Base-by-base conservation (phyloP, 1,140 invertebrate genomes). In the Diabrotica undecimpunctata region DNA sequence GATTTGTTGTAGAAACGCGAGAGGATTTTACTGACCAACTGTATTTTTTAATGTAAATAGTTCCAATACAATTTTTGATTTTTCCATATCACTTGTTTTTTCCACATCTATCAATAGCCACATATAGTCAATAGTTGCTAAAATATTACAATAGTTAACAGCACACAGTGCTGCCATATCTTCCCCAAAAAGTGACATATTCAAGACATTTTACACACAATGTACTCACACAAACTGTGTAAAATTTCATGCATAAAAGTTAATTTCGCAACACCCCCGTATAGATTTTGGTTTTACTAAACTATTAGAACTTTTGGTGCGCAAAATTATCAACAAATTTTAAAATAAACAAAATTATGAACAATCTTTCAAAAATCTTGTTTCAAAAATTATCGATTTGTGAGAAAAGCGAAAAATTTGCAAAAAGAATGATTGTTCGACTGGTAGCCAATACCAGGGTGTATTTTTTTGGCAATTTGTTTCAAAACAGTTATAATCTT, bases 161-260 rank as follows among this genome's bases (percentile, higher is more conserved):
- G 70, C 64, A 65, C 61, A 67, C 54, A 61, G 65, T 63, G 71
- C 70, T 70, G 69, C 67, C 65, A 68, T 41, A 70, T 72, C 72
- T 78, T 78, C 74, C 77, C 75, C 72, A 75, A 76, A 77, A 72
- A 74, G 74, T 77, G 76, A 76, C 76, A 62, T 58, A 41, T 14
- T 41, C 46, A 13, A 69, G 60, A 66, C 65, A 66, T 72, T 72
- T 70, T 70, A 74, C 71, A 67, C 63, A 65, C 57, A 60, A 12
- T n/a, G 25, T 25, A 25, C 25, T 25, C 25, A 64, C 58, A 67
- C 64, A 60, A 46, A 60, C 55, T 54, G 71, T 71, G 69, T 69
- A 69, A 66, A 66, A 66, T 62, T 38, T n/a, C 51, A 52, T 36
- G 61, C 61, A 62, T 62, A 62, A 62, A 54, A 62, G 61, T 62